phyloP scores from a whole-genome alignment of 2,113 vertebrate species.

The Cololabis saira region DNA sequence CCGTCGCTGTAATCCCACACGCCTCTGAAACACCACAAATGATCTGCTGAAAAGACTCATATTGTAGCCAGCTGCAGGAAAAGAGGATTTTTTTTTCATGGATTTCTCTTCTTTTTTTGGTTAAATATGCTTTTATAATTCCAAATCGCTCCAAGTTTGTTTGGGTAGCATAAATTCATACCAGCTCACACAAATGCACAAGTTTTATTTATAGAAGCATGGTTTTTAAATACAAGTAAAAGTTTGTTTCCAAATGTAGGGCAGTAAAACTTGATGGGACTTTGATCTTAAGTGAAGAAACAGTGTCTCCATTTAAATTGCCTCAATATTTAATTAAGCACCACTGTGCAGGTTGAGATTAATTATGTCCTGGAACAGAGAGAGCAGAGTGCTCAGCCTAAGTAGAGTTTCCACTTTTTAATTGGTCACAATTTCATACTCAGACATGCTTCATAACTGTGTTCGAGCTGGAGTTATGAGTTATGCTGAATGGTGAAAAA shows the following conservation, averaged over 20 bases:
- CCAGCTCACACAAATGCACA: neutral
- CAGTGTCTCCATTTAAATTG: conserved; percentile 48
- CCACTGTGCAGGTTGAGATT: conserved; percentile 59
- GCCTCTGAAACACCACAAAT: conserved; percentile 34
- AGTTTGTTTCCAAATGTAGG: conserved; percentile 20
- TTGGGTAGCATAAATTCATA: conserved; percentile 2
- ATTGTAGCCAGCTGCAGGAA: neutral
- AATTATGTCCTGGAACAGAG: conserved; percentile 56
- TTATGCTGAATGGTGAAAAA: conserved; percentile 5
- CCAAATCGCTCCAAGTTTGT: neutral
- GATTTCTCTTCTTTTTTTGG: conserved; percentile 24
- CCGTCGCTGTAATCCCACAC: conserved; percentile 55
- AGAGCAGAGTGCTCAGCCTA: conserved; percentile 6
- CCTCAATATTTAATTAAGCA: conserved; percentile 72
- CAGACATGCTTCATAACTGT: conserved; percentile 14
- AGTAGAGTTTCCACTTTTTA: conserved; percentile 39
- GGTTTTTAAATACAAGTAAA: conserved; percentile 17
- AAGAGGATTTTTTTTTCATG: neutral
- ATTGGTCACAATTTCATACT: conserved; percentile 30
- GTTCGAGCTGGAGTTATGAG: conserved; percentile 18
- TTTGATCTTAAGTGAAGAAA: conserved; percentile 37
- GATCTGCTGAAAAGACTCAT: conserved; percentile 36
- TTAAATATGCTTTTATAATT: conserved; percentile 28
- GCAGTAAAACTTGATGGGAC: neutral
- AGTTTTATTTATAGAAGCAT: neutral